A percentile compares a stretch with the other conserved stretches of the same genome.
These are phyloP conservation scores for Euphonia xanthogaster DNA, from an alignment of 2,797 vertebrate genomes.

Conservation along the genomic window DNA sequence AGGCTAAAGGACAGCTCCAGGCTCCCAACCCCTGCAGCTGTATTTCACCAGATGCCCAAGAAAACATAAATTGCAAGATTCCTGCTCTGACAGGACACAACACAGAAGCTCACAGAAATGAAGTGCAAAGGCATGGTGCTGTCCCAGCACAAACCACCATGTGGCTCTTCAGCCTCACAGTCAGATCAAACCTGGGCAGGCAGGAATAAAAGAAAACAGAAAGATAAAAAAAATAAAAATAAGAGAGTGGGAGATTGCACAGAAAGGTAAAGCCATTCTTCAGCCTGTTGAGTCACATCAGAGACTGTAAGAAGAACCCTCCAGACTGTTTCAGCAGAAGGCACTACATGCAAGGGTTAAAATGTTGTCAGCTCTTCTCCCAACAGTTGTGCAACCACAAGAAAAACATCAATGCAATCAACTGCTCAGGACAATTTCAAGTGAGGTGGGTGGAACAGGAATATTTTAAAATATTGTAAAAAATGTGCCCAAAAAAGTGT, in stretches of 20 bases:
- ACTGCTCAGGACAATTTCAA: not conserved
- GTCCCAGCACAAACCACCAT: slow-evolving; percentile 73
- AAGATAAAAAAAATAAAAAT: not conserved
- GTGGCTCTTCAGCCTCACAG: slow-evolving; percentile 73
- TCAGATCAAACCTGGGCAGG: slow-evolving; percentile 69
- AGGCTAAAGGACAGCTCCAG: not conserved
- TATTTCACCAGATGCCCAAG: not conserved
- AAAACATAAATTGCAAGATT: not conserved
- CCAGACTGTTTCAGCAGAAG: not conserved
- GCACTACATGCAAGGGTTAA: not conserved
- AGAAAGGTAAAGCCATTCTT: not conserved
- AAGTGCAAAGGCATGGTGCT: slow-evolving; percentile 67
- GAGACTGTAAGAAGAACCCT: not conserved
- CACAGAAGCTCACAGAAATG: slow-evolving; percentile 69
- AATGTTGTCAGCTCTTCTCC: not conserved
- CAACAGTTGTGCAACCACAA: not conserved
- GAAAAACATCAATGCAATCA: not conserved
- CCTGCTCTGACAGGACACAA: not conserved
- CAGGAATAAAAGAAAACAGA: not conserved
- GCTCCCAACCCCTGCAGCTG: not conserved
- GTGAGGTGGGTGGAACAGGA: not conserved
- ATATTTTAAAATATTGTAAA: not conserved
- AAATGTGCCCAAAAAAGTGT: not conserved
- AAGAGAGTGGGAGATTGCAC: not conserved
- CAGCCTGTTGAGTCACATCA: not conserved